Evolutionary conservation across 2,797 vertebrate species (phyloP).

Genomic region (Ciconia nigra): DNA sequence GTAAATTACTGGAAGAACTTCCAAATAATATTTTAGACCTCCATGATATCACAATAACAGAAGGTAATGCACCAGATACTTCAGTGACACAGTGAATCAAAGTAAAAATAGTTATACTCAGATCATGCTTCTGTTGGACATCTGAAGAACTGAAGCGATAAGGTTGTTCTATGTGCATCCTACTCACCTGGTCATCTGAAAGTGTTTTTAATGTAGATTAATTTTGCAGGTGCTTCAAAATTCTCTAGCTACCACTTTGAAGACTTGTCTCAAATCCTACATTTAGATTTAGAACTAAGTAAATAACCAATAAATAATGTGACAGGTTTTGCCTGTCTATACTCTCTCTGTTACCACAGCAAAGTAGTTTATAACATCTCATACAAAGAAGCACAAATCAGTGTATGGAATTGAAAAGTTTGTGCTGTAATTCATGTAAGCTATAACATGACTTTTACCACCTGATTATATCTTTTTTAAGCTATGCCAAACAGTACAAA

Average conservation of each 20-base stretch:
- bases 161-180: background rate
- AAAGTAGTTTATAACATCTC: background rate
- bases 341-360: background rate
- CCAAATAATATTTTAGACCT: conserved; percentile 69
- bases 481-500: background rate
- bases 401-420: background rate
- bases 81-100: background rate
- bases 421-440: background rate
- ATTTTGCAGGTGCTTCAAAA: background rate
- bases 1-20: conserved; percentile 54
- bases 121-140: background rate
- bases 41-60: conserved; percentile 52
- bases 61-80: conserved; percentile 49
- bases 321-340: background rate
- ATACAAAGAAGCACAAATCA: background rate
- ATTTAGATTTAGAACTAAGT: background rate
- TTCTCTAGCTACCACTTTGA: background rate
- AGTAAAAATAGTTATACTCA: background rate
- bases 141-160: background rate
- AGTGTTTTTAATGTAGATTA: background rate
- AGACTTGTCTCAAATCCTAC: background rate
- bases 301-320: background rate
- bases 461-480: background rate
- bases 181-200: background rate
- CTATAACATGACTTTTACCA: background rate